Percentiles rank a stretch among this genome's conserved stretches.
Conservation (phyloP, 2,888 invertebrate genomes). For the Pteria penguin region DNA sequence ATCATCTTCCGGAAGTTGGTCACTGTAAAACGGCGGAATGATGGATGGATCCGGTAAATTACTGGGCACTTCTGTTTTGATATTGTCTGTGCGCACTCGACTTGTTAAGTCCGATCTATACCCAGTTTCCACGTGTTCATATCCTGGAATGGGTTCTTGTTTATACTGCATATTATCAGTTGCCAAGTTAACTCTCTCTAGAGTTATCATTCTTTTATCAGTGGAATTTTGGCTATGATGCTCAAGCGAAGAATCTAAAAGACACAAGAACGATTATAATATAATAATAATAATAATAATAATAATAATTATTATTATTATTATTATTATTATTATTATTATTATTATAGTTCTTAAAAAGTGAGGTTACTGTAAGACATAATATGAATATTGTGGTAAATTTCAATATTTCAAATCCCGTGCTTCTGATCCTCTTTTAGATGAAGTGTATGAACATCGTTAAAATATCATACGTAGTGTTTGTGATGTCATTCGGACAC, state of each 20-base stretch:
- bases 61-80: conserved; percentile 3
- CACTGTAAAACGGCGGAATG: conserved; percentile 23
- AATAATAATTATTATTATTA: too few relatives aligned
- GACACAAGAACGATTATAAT: background rate
- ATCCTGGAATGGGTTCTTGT: background rate
- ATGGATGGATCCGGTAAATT: conserved; percentile 24
- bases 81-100: background rate
- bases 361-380: too few relatives aligned
- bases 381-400: too few relatives aligned
- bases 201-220: conserved; percentile 19
- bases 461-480: too few relatives aligned
- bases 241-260: conserved; percentile 12
- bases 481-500: too few relatives aligned
- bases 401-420: too few relatives aligned
- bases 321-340: too few relatives aligned
- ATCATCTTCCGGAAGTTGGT: conserved; percentile 10
- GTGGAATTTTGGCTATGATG: background rate
- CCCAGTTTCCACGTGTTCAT: too few relatives aligned
- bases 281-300: too few relatives aligned
- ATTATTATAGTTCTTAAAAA: too few relatives aligned
- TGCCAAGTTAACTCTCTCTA: conserved; percentile 9
- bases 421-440: too few relatives aligned
- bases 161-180: background rate
- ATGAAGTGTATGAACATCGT: too few relatives aligned
- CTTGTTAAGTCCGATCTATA: background rate